Conservation (phyloP, 2,888 invertebrate genomes). For the Drosophila longiperda region DNA sequence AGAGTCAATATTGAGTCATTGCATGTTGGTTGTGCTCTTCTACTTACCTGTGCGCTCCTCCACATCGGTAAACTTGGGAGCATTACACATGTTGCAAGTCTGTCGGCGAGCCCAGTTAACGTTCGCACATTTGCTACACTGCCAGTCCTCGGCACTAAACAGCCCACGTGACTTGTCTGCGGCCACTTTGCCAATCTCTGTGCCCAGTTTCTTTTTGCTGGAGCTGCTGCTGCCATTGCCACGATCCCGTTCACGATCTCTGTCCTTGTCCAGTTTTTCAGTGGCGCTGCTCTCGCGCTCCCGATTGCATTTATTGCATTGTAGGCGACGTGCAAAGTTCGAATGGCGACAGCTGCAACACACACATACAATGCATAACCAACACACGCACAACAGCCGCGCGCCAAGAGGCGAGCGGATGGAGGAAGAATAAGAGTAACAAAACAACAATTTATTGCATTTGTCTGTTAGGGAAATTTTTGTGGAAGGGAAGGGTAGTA, state of each 20-base stretch:
- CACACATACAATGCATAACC: conserved; percentile 36
- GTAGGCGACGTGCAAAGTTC: conserved; percentile 95
- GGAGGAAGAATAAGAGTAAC: conserved; percentile 56
- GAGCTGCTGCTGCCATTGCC: conserved; percentile 71
- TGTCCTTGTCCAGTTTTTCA: conserved; percentile 64
- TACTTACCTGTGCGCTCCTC: conserved; percentile 89
- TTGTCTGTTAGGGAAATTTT: conserved; percentile 25
- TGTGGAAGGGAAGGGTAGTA: conserved; percentile 1
- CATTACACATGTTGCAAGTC: conserved; percentile 99
- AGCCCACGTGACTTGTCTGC: conserved; percentile 96
- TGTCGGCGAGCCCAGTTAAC: conserved; percentile 96
- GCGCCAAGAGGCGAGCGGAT: conserved; percentile 42
- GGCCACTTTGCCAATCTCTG: conserved; percentile 98
- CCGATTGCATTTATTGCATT: conserved; percentile 94
- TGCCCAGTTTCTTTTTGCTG: conserved; percentile 91
- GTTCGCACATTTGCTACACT: conserved; percentile 99
- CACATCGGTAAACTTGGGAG: conserved; percentile 98
- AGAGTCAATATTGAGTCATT: not conserved
- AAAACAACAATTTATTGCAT: conserved; percentile 59
- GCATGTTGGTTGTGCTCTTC: not conserved
- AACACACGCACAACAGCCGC: conserved; percentile 34
- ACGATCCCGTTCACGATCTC: conserved; percentile 47
- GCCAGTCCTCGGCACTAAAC: conserved; percentile 99
- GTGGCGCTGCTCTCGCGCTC: conserved; percentile 68
- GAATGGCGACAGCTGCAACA: conserved; percentile 92